phyloP scores from a whole-genome alignment of 2,113 vertebrate species.

The Charadrius vociferus region DNA sequence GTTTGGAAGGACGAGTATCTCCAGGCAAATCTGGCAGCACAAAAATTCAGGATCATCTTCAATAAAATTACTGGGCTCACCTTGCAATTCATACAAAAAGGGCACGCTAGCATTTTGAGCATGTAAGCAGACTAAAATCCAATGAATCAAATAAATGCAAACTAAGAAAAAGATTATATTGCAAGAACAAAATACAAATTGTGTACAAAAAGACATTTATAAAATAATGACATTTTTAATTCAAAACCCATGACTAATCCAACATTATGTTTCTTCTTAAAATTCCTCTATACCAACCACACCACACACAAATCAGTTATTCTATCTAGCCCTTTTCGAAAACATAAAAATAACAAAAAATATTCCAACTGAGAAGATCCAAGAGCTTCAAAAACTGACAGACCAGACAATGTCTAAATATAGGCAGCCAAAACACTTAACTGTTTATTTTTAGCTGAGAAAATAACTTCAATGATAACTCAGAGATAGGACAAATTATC shows the following conservation, averaged over 20 bases:
- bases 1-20: not conserved
- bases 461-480: not conserved
- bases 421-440: constrained; percentile 70
- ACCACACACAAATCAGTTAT: not conserved
- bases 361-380: constrained; percentile 29
- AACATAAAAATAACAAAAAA: not conserved
- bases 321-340: not conserved
- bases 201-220: not conserved
- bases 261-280: not conserved
- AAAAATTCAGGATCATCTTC: not conserved
- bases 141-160: not conserved
- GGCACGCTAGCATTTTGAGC: not conserved
- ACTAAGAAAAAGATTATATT: not conserved
- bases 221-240: not conserved
- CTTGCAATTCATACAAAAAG: not conserved
- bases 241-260: not conserved
- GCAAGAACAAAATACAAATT: not conserved
- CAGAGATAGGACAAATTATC: not conserved
- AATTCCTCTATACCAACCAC: not conserved
- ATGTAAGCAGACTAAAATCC: not conserved
- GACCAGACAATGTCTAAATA: constrained; percentile 70
- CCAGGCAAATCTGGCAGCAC: not conserved
- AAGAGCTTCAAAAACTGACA: constrained; percentile 56
- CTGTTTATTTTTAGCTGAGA: constrained; percentile 65
- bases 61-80: not conserved